Evolutionary conservation across 1,140 invertebrate species (phyloP).

Genomic region (Ptiloglossa arizonensis): DNA sequence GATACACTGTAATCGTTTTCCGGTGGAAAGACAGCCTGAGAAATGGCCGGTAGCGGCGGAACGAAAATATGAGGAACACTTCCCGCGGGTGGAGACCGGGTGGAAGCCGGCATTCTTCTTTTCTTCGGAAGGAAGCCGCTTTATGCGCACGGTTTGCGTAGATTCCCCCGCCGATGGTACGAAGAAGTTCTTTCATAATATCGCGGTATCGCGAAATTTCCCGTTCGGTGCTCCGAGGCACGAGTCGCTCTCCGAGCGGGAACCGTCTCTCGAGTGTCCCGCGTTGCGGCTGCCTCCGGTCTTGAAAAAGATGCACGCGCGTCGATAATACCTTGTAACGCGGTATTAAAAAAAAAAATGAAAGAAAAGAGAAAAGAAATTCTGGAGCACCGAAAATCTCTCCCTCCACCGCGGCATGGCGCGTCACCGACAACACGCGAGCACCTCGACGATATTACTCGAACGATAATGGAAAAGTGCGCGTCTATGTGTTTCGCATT

Average conservation of each 20-base stretch:
- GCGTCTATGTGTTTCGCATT: constrained; percentile 33
- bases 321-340: background rate
- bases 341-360: background rate
- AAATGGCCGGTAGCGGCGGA: constrained; percentile 1
- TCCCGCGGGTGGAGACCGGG: background rate
- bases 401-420: too few species aligned
- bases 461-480: constrained; percentile 29
- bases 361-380: too few species aligned
- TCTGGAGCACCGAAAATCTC: background rate
- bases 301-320: background rate
- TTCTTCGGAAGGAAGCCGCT: background rate
- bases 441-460: background rate
- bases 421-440: background rate
- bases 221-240: background rate
- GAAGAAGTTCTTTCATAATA: background rate
- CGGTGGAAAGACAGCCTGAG: constrained; percentile 32
- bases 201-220: constrained; percentile 5
- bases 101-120: background rate
- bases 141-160: background rate
- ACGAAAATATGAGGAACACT: constrained; percentile 25
- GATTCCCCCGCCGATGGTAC: background rate
- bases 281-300: background rate
- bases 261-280: background rate
- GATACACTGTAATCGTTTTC: constrained; percentile 48
- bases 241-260: background rate